Percentiles rank a stretch among this genome's conserved stretches.
These are phyloP conservation scores for Idaea straminata DNA, from an alignment of 2,888 invertebrate genomes.

Conservation along the genomic window DNA sequence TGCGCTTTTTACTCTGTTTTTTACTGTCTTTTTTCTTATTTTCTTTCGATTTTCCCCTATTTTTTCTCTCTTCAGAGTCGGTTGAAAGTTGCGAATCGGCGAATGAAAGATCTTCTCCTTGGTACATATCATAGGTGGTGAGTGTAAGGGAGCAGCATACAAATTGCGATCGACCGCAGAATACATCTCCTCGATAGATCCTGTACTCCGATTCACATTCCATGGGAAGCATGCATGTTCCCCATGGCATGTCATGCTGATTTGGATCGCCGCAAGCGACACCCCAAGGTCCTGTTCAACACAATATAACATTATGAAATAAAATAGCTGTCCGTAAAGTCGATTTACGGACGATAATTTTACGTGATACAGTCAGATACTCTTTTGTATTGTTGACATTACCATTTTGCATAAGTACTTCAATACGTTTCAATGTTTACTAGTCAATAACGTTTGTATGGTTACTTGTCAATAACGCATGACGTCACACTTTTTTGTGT, in stretches of 20 bases:
- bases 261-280: conserved; percentile 55
- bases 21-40: conserved; percentile 26
- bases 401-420: no score
- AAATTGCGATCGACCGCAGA: conserved; percentile 60
- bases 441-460: no score
- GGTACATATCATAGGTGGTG: conserved; percentile 63
- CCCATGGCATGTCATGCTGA: conserved; percentile 70
- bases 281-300: not conserved
- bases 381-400: no score
- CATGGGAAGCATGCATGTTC: conserved; percentile 55
- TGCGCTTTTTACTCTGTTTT: conserved; percentile 26
- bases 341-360: no score
- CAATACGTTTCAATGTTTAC: no score
- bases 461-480: no score
- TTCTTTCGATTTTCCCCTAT: conserved; percentile 29
- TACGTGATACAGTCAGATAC: no score
- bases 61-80: conserved; percentile 48
- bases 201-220: conserved; percentile 60
- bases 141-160: conserved; percentile 59
- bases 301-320: not conserved
- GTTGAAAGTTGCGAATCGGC: conserved; percentile 48
- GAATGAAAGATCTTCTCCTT: conserved; percentile 63
- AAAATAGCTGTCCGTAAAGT: no score
- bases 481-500: no score
- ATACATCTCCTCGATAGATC: conserved; percentile 37